Evolutionary conservation across 2,797 vertebrate genomes (phyloP), one percentile per base, ranked within the genome.

Genomic region (Streptopelia turtur): DNA sequence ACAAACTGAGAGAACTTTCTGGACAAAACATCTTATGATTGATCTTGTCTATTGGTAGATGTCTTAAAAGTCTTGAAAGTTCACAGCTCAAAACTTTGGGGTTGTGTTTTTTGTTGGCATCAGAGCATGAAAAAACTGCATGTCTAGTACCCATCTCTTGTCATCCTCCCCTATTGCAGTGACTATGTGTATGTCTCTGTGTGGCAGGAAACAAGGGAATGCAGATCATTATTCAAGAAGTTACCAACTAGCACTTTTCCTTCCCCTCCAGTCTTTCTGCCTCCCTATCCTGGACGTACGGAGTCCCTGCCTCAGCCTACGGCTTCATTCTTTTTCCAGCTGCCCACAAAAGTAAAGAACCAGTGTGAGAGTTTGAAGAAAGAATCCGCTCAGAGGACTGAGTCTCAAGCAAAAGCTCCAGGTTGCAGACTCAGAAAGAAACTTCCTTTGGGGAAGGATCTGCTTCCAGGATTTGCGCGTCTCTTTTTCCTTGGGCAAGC

Each of bases 241-340:
- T 96, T 93, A 95, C 95, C 96, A 96, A 96, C 96, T 95, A 97
- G 96, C 95, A 89, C 96, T 95, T 97, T 96, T 97, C 95, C 96
- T 96, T 96, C 96, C 95, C 95, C 95, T 96, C 95, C 87, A 97
- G 95, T 96, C 95, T 93, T 96, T 97, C 95, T 97, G 94, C 95
- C 96, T 96, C 95, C 94, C 94, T 96, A 94, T 78, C 91, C 95
- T 94, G 96, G 96, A 97, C 93, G 91, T 93, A 90, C 92, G 96
- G 96, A 96, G 85, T 96, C 96, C 93, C 95, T 96, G 93, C 96
- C 94, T 97, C 93, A 97, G 95, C 93, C 95, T 96, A 86, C 95
- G 81, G 95, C 96, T 96, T 97, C 96, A 95, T 97, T 97, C 96
- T 97, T 97, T 97, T 97, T 96, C 95, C 96, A 97, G 95, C 95